phyloP scores from a whole-genome alignment of 2,888 invertebrate species.

The Biston betularia region DNA sequence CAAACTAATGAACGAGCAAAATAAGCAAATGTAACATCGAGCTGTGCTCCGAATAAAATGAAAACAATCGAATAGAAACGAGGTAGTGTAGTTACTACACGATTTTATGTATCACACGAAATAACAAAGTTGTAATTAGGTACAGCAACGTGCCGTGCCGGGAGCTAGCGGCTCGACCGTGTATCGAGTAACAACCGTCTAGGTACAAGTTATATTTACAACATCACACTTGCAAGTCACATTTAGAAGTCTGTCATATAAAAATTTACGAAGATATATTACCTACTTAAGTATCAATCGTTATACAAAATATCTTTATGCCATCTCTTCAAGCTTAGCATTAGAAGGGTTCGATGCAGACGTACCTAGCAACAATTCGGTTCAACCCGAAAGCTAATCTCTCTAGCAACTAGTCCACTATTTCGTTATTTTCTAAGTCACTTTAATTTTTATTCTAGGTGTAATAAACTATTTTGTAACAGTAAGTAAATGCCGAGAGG shows the following conservation, averaged over 20 bases:
- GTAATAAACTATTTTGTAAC: conserved; percentile 65
- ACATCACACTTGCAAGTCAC: conserved; percentile 85
- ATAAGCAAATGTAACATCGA: conserved; percentile 71
- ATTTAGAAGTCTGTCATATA: conserved; percentile 81
- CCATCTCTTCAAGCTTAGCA: conserved; percentile 75
- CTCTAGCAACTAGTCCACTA: conserved; percentile 75
- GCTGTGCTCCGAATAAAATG: conserved; percentile 74
- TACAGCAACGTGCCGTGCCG: conserved; percentile 56
- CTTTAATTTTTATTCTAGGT: conserved; percentile 63
- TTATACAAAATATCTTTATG: conserved; percentile 83
- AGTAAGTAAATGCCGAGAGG: conserved; percentile 78
- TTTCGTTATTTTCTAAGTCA: conserved; percentile 66
- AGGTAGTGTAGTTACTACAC: conserved; percentile 85
- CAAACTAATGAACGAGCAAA: conserved; percentile 71
- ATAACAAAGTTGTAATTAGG: conserved; percentile 55
- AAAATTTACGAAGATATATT: conserved; percentile 77
- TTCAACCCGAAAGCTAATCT: conserved; percentile 65
- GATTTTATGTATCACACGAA: conserved; percentile 75
- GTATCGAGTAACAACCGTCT: conserved; percentile 56
- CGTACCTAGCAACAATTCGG: conserved; percentile 50
- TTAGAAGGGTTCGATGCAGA: conserved; percentile 65
- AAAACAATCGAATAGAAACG: conserved; percentile 70
- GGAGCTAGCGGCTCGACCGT: conserved; percentile 57
- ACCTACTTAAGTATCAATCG: conserved; percentile 75
- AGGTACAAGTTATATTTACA: conserved; percentile 70